Percentiles rank a stretch among this genome's conserved stretches.
These are phyloP conservation scores for Sesamia inferens DNA, from an alignment of 2,888 invertebrate genomes.

Conservation along the genomic window DNA sequence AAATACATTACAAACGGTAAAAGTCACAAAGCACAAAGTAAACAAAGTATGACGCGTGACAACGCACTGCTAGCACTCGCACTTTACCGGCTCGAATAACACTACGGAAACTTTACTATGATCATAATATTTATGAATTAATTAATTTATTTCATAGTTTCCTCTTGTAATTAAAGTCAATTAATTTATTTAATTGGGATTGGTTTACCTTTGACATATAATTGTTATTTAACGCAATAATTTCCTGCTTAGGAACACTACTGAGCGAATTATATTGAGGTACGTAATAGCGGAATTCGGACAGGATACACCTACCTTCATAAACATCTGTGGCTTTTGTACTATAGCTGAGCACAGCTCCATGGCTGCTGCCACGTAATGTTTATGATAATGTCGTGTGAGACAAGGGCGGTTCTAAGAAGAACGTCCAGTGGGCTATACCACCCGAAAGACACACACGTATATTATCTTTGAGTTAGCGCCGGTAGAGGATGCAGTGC, in stretches of 20 bases:
- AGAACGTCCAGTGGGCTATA: no score
- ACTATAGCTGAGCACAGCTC: not conserved
- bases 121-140: slow-evolving; percentile 22
- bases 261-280: slow-evolving; percentile 5
- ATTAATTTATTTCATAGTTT: slow-evolving; percentile 30
- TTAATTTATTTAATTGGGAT: slow-evolving; percentile 32
- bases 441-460: not conserved
- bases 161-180: slow-evolving; percentile 38
- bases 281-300: not conserved
- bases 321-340: not conserved
- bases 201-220: slow-evolving; percentile 34
- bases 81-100: slow-evolving; percentile 15
- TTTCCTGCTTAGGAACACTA: slow-evolving; percentile 26
- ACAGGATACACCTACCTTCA: not conserved
- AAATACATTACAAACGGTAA: not conserved
- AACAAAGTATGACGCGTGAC: slow-evolving; percentile 23
- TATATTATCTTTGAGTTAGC: not conserved
- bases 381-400: not conserved
- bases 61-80: not conserved
- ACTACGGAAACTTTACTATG: slow-evolving; percentile 8
- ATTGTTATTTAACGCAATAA: slow-evolving; percentile 24
- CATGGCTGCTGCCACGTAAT: not conserved
- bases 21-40: slow-evolving; percentile 11
- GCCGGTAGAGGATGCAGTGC: not conserved
- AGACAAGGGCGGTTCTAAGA: not conserved